Base-by-base conservation (phyloP, 2,888 invertebrate species). In the Catocala sponsa region DNA sequence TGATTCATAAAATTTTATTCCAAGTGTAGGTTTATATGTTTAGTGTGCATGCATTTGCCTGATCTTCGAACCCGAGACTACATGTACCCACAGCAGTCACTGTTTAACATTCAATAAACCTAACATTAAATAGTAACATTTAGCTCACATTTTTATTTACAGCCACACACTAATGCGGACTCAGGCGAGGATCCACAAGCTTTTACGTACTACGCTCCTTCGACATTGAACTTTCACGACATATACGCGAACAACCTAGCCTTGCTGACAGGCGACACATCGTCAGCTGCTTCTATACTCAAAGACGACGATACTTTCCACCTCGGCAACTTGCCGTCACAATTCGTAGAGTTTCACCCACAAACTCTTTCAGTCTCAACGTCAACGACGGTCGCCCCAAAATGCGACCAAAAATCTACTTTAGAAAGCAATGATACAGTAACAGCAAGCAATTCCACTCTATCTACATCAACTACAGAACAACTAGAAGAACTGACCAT, bases 151-250 rank as follows among this genome's bases (percentile, higher is more conserved):
- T 25, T 25, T 25, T 25, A 25, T 59, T 79, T 78, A 7, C 85
- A 90, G 88, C 65, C 75, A 11, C 58, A 72, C 50, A 68, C 64
- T 32, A 78, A 71, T 49, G 72, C 69, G 5, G 81, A 86, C 6
- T 79, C 83, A 0, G 69, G 75, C 0, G 85, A 88, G 57, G 86
- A 88, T 4, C 72, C 76, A 0, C 76, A 72, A 7, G 60, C 69
- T 0, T 81, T 78, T 33, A 72, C 70, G 0, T 78, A 70, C 12
- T 81, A 72, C 42, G 74, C 81, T 0, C 83, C 86, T 0, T 74
- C 87, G 0, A 78, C 86, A 0, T 71, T 86, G 0, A 81, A 86
- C 67, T 87, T 90, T 63, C 78, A 86, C 43, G 90, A 91, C 10
- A 84, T 89, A 12, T 88, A 84, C 73, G 79, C 81, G 0, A 86